Base-by-base conservation (phyloP, 2,797 vertebrate species). In the Typhlichthys subterraneus region DNA sequence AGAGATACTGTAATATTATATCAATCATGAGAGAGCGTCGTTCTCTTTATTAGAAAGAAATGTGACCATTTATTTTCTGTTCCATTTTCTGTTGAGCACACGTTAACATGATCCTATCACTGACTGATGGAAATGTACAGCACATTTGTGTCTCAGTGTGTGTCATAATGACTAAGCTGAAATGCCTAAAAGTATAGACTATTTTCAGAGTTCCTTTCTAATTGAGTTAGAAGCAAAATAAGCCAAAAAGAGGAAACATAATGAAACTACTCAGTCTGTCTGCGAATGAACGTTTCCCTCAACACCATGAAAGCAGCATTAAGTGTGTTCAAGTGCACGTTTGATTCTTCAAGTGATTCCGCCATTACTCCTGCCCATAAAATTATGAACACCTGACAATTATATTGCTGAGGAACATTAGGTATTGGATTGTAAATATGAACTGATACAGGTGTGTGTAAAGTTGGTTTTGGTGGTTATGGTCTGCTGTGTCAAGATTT, bases 1-100 rank as follows among this genome's bases (percentile, higher is more conserved):
- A 88, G 75, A 83, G 82, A 62, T 85, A 89, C 88, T 89, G 88
- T 90, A 89, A 88, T 61, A 75, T 81, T 77, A 73, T 80, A 82
- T 61, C 58, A 82, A 78, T 80, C 77, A 80, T 45, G 60, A 58
- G 59, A 57, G 79, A 23, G 75, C 23, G 1, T 74, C 23, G 1
- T 74, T 79, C 69, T 66, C 67, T 67, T 76, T 64, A 13, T 68
- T 73, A 46, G 45, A 51, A 13, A 49, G 19, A 23, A 23, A 23
- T 62, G 31, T 53, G 12, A 23, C 10, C 13, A 53, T 70, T 82
- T 73, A 63, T 71, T 45, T 29, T 68, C 10, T 45, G 1, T 68
- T 75, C 7, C 46, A 61, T 53, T 72, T 54, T 64, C 67, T 53
- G 67, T 62, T 65, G 64, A 54, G 61, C 48, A 65, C 59, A 68